Evolutionary conservation across 2,113 vertebrate species (phyloP).

Genomic region (Panthera leo): DNA sequence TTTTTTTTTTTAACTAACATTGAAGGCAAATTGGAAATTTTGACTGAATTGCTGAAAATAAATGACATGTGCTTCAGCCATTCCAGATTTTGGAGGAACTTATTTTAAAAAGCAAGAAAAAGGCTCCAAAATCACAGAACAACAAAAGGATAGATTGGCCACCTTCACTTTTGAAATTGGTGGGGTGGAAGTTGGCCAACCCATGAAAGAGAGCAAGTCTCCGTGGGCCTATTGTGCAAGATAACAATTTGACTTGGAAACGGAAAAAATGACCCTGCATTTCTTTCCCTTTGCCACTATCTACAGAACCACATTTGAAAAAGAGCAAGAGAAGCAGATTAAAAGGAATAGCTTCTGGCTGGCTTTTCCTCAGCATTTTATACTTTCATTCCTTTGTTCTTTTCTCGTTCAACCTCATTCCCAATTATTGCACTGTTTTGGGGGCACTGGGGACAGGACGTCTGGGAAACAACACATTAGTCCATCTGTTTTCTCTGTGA

Average conservation of each 20-base stretch:
- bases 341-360: slow-evolving; percentile 36
- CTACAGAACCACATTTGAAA: slow-evolving; percentile 51
- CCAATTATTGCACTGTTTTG: neutral
- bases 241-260: neutral
- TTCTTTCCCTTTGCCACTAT: slow-evolving; percentile 8
- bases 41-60: neutral
- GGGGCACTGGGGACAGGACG: neutral
- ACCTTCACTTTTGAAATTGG: neutral
- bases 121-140: neutral
- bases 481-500: slow-evolving; percentile 82
- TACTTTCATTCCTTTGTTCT: slow-evolving; percentile 54
- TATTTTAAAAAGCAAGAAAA: slow-evolving; percentile 1
- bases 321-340: slow-evolving; percentile 51
- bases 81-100: neutral
- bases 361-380: slow-evolving; percentile 46
- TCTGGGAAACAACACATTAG: slow-evolving; percentile 69
- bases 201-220: neutral
- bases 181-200: neutral
- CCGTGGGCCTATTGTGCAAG: neutral
- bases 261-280: slow-evolving; percentile 52
- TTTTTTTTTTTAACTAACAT: neutral
- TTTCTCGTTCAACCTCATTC: slow-evolving; percentile 7
- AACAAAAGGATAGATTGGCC: neutral
- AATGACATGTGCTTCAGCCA: neutral
- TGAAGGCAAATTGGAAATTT: neutral